Evolutionary conservation across 2,797 vertebrate species (phyloP).

Genomic region (Rhynchotus rufescens): DNA sequence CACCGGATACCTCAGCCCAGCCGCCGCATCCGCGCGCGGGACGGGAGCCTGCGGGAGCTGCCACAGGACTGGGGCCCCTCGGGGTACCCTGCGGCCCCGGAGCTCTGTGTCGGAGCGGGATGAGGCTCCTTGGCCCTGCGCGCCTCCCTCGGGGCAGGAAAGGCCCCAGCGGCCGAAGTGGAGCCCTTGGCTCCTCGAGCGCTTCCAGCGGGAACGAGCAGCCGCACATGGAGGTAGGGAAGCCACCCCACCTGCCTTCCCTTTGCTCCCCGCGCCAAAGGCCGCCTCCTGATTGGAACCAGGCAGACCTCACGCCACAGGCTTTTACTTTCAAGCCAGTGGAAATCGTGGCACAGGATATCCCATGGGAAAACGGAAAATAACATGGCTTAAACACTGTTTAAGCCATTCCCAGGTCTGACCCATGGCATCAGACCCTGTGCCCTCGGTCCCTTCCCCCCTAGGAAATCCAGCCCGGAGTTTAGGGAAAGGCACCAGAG

Average conservation of each 20-base stretch:
- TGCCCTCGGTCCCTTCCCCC: neutral
- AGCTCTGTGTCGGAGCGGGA: neutral
- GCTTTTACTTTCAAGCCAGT: neutral
- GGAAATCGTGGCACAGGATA: neutral
- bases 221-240: neutral
- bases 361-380: neutral
- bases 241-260: neutral
- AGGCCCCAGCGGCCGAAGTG: neutral
- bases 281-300: neutral
- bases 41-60: too few relatives aligned
- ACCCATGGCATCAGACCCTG: neutral
- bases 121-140: neutral
- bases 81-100: neutral
- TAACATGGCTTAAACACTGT: neutral
- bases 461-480: neutral
- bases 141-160: neutral
- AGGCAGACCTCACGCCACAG: neutral
- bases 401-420: too few relatives aligned
- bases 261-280: neutral
- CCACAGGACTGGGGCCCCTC: too few relatives aligned
- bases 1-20: too few relatives aligned
- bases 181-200: neutral
- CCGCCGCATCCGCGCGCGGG: too few relatives aligned
- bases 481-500: neutral
- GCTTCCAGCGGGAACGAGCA: neutral